These are phyloP conservation scores for Xestia ashworthii DNA, from an alignment of 2,888 invertebrate species.

Conservation along the genomic window DNA sequence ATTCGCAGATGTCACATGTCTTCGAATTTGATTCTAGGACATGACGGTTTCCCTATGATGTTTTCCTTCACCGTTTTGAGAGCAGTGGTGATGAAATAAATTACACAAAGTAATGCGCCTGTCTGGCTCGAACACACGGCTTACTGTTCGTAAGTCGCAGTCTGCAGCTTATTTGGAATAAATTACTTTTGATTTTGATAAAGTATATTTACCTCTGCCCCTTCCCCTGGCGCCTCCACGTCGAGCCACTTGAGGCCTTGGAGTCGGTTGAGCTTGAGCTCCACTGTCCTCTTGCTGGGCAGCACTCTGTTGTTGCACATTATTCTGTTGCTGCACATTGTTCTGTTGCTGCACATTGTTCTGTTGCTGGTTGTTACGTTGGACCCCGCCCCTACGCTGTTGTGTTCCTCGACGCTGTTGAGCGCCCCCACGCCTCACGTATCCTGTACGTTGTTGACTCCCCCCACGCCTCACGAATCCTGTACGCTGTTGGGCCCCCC, in stretches of 20 bases:
- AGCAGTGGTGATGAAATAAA: too few species aligned
- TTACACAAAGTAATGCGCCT: too few species aligned
- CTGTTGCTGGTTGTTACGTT: conserved; percentile 15
- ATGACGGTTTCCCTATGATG: too few species aligned
- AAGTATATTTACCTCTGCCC: conserved; percentile 59
- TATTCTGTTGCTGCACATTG: conserved; percentile 16
- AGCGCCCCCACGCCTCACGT: conserved; percentile 1
- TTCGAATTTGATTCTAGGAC: too few species aligned
- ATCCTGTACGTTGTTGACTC: neutral
- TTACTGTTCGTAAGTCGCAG: too few species aligned
- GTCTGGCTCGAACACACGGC: too few species aligned
- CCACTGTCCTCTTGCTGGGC: neutral
- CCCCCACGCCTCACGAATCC: conserved; percentile 20
- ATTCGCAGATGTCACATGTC: too few species aligned
- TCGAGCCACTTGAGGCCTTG: conserved; percentile 54
- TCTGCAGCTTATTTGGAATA: neutral
- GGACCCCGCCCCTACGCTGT: conserved; percentile 12
- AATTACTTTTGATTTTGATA: neutral
- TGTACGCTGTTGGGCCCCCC: neutral
- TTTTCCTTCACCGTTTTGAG: too few species aligned
- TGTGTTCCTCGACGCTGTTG: conserved; percentile 15
- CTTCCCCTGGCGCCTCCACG: conserved; percentile 49
- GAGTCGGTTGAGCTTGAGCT: conserved; percentile 39
- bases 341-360: conserved; percentile 3
- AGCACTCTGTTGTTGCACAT: conserved; percentile 9